Evolutionary conservation across 2,888 invertebrate genomes (phyloP).

Genomic region (Pemphredon lugubris): DNA sequence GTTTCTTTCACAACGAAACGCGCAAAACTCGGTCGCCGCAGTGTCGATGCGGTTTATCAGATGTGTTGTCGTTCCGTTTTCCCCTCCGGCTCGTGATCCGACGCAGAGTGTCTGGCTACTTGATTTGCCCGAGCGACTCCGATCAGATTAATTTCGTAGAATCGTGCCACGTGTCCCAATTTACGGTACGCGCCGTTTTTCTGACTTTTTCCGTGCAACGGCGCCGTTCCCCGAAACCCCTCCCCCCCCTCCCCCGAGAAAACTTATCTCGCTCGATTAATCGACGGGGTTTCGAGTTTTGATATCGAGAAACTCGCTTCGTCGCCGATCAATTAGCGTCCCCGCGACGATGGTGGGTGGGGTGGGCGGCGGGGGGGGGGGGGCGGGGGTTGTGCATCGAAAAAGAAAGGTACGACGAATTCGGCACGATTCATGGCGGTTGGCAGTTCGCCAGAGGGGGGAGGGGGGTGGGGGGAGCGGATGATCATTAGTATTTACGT

Average conservation of each 20-base stretch:
- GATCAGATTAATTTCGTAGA: slow-evolving; percentile 61
- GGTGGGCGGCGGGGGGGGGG: too few relatives aligned
- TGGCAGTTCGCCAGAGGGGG: slow-evolving; percentile 60
- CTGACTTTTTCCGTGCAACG: slow-evolving; percentile 32
- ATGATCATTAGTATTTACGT: slow-evolving; percentile 54
- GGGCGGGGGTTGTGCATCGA: too few relatives aligned
- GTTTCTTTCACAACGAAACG: slow-evolving; percentile 47
- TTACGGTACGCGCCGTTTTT: slow-evolving; percentile 49
- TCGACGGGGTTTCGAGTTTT: slow-evolving; percentile 24
- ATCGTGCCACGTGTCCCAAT: slow-evolving; percentile 56
- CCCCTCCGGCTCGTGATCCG: slow-evolving; percentile 36
- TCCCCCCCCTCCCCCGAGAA: background rate
- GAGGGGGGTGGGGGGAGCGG: too few relatives aligned
- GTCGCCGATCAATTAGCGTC: slow-evolving; percentile 31
- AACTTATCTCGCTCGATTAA: slow-evolving; percentile 36
- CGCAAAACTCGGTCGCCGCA: slow-evolving; percentile 22
- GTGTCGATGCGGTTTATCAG: slow-evolving; percentile 53
- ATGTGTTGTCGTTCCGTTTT: slow-evolving; percentile 56
- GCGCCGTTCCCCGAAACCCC: too few relatives aligned
- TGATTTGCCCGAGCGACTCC: slow-evolving; percentile 51
- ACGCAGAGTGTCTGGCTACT: slow-evolving; percentile 32
- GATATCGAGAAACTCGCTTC: slow-evolving; percentile 5
- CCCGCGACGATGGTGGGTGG: too few relatives aligned
- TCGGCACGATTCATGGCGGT: slow-evolving; percentile 21
- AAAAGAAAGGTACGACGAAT: slow-evolving; percentile 16